Evolutionary conservation across 2,797 vertebrate species (phyloP), one percentile per base, ranked within the genome.

Genomic region (Kryptolebias ocellatus): DNA sequence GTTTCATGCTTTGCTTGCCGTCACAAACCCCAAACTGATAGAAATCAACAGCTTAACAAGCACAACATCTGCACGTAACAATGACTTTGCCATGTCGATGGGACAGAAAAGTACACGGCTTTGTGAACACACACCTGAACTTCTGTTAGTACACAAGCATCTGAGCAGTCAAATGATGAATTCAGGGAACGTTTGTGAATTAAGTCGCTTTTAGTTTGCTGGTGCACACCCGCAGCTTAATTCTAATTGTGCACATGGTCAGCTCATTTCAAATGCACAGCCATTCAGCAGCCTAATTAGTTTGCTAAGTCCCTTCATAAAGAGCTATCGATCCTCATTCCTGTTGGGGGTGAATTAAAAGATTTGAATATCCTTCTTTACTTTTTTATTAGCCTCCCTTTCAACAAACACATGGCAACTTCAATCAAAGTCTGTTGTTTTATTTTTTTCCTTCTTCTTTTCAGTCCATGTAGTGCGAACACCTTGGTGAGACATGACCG

Each of bases 301-400:
- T 78, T 84, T 66, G 34, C 87, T 86, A 84, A 87, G 83, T 86
- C 80, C 75, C 78, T 84, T 89, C 83, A 87, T 91, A 81, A 90
- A 83, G 85, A 83, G 76, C 62, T 82, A 91, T 91, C 67, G 89
- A 91, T 89, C 81, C 70, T 76, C 67, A 53, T 70, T 62, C 79
- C 85, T 79, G 78, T 62, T 69, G 83, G 79, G 78, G 68, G 63
- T 62, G 55, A 83, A 86, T 73, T 70, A 45, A 60, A 66, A 72
- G 76, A 82, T 83, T 81, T 71, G 58, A 78, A 84, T 83, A 79
- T 78, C 27, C 10, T 70, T 76, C 47, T 57, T 64, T 44, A 27
- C 18, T 2, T 74, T 82, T 42, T 83, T 55, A 66, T 68, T 60
- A 45, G 54, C 58, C 69, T 27, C 50, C 42, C 15, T 27, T 11